Percentiles rank a stretch among this genome's conserved stretches.
phyloP scores from a whole-genome alignment of 2,888 invertebrate species.

The Lapara coniferarum region DNA sequence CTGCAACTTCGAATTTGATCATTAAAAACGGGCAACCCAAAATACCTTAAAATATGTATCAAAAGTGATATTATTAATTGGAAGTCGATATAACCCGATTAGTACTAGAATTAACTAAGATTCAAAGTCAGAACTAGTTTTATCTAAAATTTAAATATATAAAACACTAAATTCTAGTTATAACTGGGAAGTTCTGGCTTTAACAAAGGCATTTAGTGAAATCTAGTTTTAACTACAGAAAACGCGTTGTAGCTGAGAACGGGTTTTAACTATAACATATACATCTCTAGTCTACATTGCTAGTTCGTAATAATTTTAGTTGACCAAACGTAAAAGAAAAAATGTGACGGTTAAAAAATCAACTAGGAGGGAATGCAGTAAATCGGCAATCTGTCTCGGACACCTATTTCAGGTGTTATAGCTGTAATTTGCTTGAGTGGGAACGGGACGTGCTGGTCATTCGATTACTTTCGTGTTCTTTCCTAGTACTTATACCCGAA shows the following conservation, averaged over 20 bases:
- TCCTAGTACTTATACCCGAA: conserved; percentile 23
- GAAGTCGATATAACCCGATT: too few relatives aligned
- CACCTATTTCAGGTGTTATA: conserved; percentile 48
- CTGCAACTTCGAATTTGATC: not conserved
- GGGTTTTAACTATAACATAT: too few relatives aligned
- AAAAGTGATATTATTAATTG: too few relatives aligned
- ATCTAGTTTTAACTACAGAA: too few relatives aligned
- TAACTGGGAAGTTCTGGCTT: too few relatives aligned
- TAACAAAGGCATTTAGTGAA: too few relatives aligned
- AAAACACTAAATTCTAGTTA: too few relatives aligned
- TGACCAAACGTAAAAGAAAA: not conserved
- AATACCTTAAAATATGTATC: not conserved
- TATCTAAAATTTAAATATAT: too few relatives aligned
- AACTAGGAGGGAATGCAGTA: conserved; percentile 31
- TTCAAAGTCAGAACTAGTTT: too few relatives aligned
- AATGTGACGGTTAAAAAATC: conserved; percentile 32
- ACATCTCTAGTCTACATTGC: too few relatives aligned
- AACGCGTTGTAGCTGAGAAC: too few relatives aligned
- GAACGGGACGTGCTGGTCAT: conserved; percentile 45
- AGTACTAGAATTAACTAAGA: too few relatives aligned
- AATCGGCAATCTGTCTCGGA: conserved; percentile 49
- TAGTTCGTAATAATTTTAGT: not conserved
- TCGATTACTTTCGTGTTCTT: conserved; percentile 45
- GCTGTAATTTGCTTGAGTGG: conserved; percentile 53
- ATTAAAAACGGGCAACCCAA: not conserved